Evolutionary conservation across 1,140 invertebrate genomes (phyloP).

Genomic region (Heliconius congener): DNA sequence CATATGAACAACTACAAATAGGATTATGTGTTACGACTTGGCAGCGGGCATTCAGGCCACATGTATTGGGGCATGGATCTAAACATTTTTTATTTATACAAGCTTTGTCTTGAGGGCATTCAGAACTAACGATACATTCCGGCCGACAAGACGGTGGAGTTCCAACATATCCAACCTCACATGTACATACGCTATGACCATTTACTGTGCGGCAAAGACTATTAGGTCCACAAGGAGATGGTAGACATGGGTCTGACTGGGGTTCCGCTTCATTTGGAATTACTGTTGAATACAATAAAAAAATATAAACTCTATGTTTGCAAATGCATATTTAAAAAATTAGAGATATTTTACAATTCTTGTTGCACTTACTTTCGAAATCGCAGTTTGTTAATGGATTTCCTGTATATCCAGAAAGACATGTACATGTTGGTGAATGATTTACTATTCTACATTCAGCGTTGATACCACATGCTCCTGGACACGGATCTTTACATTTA

Average conservation of each 20-base stretch:
- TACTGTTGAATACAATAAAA: constrained; percentile 33
- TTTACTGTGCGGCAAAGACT: constrained; percentile 88
- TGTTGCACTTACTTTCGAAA: constrained; percentile 58
- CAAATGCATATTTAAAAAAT: no score
- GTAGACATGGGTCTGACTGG: constrained; percentile 85
- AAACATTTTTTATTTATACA: constrained; percentile 91
- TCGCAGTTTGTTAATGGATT: constrained; percentile 83
- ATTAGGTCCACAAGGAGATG: constrained; percentile 91
- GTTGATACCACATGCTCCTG: constrained; percentile 89
- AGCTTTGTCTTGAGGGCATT: constrained; percentile 91
- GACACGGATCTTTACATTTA: constrained; percentile 91
- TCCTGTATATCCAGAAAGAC: constrained; percentile 87
- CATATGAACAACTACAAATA: constrained; percentile 88
- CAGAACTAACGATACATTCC: constrained; percentile 91
- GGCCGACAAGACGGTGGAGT: constrained; percentile 90
- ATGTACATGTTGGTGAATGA: constrained; percentile 89
- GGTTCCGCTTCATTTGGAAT: constrained; percentile 48
- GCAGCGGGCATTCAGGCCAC: constrained; percentile 90
- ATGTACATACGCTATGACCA: constrained; percentile 91
- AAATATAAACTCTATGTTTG: no score
- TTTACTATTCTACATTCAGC: constrained; percentile 90
- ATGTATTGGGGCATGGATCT: constrained; percentile 91
- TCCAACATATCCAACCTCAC: constrained; percentile 88
- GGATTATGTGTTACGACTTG: constrained; percentile 92
- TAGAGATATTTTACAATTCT: background rate